Base-by-base conservation (phyloP, 2,888 invertebrate genomes). In the Coelogynopora nodosa region DNA sequence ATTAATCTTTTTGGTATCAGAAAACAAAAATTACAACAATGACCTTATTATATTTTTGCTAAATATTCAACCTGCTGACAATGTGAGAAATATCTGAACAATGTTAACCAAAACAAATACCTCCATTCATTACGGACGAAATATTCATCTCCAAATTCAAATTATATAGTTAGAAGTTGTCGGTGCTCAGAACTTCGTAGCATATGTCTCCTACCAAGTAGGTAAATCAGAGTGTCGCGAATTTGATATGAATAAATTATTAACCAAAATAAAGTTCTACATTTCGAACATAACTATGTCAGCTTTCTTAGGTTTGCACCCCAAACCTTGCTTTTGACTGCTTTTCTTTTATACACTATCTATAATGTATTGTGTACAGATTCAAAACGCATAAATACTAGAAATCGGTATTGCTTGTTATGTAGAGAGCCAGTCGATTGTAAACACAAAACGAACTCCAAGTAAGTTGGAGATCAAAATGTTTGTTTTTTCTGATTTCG, bases 311-410 rank as follows among this genome's bases (percentile, higher is more conserved):
- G 74, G 74, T 10, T 74, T 74, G 23, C 74, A 74, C 74, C 74
- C 74, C 74, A 74, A 74, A 74, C 74, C 74, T 74, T 74, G 74
- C 74, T 74, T 74, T 74, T 74, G 74, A n/a, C 74, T 74, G 18
- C 23, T 74, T 74, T 74, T 74, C 74, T n/a, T 74, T n/a, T n/a
- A n/a, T n/a, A n/a, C 5, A 74, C 74, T 10, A n/a, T 74, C 18
- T 74, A 10, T 23, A 74, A 74, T 74, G 74, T n/a, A 74, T 74
- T 74, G 23, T 26, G 74, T 26, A 74, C 74, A 74, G 74, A 74
- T 74, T 74, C 74, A 74, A 74, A 74, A 74, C 74, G 74, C 74
- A 5, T n/a, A 74, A n/a, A 10, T 74, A n/a, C 18, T n/a, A 74
- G 74, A 74, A 74, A 74, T 74, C 23, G 5, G 74, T 74, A 74